Conservation (phyloP, 1,140 invertebrate genomes). For the Pogonomyrmex californicus region DNA sequence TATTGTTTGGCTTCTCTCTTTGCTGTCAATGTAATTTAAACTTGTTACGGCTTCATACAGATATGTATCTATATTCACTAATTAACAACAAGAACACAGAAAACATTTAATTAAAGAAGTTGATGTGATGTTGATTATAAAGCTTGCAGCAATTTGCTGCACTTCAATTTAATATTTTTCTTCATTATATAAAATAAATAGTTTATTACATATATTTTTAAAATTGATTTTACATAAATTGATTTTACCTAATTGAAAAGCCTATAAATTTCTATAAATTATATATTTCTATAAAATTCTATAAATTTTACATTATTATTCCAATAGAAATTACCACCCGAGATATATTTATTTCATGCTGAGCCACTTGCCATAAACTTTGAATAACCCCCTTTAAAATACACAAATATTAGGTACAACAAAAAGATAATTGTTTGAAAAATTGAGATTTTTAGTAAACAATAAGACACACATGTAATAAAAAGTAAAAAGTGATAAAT, state of each 20-base stretch:
- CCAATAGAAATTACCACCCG: neutral
- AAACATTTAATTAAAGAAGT: slow-evolving; percentile 15
- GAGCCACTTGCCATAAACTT: slow-evolving; percentile 47
- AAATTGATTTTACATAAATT: no score
- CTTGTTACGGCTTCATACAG: neutral
- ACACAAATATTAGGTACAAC: slow-evolving; percentile 14
- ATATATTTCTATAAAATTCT: neutral
- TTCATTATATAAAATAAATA: neutral
- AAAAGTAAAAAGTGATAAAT: neutral
- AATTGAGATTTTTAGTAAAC: neutral
- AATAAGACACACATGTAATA: neutral
- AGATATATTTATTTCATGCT: slow-evolving; percentile 31
- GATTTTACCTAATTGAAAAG: slow-evolving; percentile 18
- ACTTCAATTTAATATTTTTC: neutral
- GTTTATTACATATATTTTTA: no score
- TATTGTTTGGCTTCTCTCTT: slow-evolving; percentile 35
- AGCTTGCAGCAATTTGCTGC: neutral
- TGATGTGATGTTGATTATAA: slow-evolving; percentile 1
- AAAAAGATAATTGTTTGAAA: neutral
- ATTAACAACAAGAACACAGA: neutral
- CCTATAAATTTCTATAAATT: neutral
- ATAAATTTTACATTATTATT: slow-evolving; percentile 2
- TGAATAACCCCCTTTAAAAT: slow-evolving; percentile 52
- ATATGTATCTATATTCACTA: neutral
- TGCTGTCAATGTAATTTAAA: slow-evolving; percentile 14